Conservation (phyloP, 2,113 vertebrate species). For the Corythornis vintsioides region DNA sequence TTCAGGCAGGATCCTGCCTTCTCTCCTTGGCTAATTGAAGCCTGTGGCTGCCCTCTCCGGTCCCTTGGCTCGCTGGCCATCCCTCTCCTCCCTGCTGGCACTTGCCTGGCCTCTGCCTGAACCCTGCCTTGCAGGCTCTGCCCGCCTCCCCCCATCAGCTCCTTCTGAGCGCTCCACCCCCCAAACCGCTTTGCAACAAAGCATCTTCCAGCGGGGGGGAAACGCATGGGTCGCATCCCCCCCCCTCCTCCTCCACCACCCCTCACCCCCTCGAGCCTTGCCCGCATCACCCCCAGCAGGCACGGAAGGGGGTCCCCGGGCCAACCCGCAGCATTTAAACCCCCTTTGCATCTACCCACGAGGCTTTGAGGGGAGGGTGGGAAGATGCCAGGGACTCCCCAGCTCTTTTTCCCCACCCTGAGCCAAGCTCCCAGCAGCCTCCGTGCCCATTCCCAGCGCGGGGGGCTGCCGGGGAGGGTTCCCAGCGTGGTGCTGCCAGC, state of each 20-base stretch:
- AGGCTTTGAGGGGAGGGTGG: not conserved
- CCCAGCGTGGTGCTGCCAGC: slow-evolving; percentile 1
- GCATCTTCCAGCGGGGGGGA: not conserved
- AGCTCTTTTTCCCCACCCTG: not conserved
- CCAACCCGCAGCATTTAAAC: not conserved
- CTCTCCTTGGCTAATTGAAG: slow-evolving; percentile 2
- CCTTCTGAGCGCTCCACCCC: not conserved
- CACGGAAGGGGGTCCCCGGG: not conserved
- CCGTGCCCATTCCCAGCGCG: not conserved
- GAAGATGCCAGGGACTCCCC: not conserved
- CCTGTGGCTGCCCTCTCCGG: not conserved
- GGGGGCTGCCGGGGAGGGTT: not conserved
- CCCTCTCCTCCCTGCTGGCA: not conserved
- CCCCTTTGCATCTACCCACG: not conserved
- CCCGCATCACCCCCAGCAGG: not conserved
- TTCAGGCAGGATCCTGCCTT: not conserved
- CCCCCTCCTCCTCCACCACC: no score
- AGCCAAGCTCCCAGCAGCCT: not conserved
- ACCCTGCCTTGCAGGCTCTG: not conserved
- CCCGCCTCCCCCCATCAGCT: not conserved
- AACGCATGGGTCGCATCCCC: not conserved
- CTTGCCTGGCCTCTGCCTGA: slow-evolving; percentile 35
- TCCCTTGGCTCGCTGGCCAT: not conserved
- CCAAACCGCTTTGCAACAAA: not conserved
- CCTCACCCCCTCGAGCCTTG: not conserved